Conservation (phyloP, 1,140 invertebrate genomes). For the Caenorhabditis briggsae region DNA sequence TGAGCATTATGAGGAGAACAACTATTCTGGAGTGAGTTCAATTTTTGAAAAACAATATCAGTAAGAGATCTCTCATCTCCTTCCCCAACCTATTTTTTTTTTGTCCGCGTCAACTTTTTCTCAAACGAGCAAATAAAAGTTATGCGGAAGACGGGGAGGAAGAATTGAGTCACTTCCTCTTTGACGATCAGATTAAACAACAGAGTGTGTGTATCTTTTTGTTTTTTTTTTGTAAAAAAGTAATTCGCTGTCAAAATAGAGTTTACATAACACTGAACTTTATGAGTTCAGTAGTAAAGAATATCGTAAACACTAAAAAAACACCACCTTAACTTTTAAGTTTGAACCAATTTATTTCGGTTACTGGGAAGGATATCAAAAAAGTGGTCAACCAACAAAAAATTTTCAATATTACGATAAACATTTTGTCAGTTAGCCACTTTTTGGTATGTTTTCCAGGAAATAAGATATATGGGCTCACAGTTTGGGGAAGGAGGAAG, state of each 20-base stretch:
- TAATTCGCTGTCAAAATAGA: background rate
- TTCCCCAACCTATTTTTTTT: constrained; percentile 4
- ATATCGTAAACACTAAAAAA: background rate
- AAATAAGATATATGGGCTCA: too few relatives aligned
- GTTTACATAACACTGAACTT: background rate
- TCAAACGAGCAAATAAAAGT: background rate
- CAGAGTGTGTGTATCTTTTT: constrained; percentile 3
- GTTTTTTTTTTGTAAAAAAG: background rate
- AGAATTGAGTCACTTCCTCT: constrained; percentile 44
- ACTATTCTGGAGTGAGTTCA: constrained; percentile 33
- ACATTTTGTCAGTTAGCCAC: too few relatives aligned
- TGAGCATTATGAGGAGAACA: constrained; percentile 51
- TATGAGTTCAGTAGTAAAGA: background rate
- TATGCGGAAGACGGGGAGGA: background rate
- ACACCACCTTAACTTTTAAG: too few relatives aligned
- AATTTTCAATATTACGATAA: too few relatives aligned
- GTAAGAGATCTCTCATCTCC: background rate
- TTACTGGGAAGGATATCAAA: too few relatives aligned
- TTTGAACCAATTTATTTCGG: too few relatives aligned
- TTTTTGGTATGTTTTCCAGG: too few relatives aligned
- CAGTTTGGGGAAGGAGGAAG: too few relatives aligned
- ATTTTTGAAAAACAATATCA: background rate
- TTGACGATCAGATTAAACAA: constrained; percentile 44
- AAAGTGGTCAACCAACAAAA: too few relatives aligned
- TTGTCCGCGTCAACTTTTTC: background rate